These are phyloP conservation scores for Euplexia lucipara DNA, from an alignment of 2,888 invertebrate genomes.

Conservation along the genomic window DNA sequence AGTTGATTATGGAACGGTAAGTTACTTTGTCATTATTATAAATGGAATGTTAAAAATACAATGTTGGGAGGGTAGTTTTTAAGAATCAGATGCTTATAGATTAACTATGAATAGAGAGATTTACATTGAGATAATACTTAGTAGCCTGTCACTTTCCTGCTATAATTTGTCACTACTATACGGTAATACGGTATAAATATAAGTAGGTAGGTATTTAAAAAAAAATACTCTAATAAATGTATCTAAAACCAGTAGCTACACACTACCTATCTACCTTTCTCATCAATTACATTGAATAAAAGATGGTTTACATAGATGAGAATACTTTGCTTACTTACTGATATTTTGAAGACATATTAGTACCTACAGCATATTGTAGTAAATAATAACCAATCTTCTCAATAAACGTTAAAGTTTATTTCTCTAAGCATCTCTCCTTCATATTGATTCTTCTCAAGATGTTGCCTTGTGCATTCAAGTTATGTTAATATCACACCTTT, in stretches of 20 bases:
- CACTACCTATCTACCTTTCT: conserved; percentile 25
- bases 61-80: conserved; percentile 23
- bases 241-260: conserved; percentile 48
- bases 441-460: conserved; percentile 36
- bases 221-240: conserved; percentile 32
- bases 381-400: conserved; percentile 17
- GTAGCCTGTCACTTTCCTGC: no score
- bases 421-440: conserved; percentile 51
- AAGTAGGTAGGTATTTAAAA: conserved; percentile 2
- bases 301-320: conserved; percentile 2
- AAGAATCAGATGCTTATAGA: conserved; percentile 54
- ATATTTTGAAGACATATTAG: neutral
- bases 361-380: neutral
- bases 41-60: conserved; percentile 68
- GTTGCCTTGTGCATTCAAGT: conserved; percentile 43
- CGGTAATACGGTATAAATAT: conserved; percentile 13
- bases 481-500: conserved; percentile 60
- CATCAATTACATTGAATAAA: conserved; percentile 26
- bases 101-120: conserved; percentile 39
- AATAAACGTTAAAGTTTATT: conserved; percentile 16
- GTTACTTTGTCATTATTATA: conserved; percentile 37
- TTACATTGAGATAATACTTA: conserved; percentile 29
- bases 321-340: conserved; percentile 3
- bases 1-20: conserved; percentile 19
- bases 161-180: no score